phyloP scores from a whole-genome alignment of 37 sponge, comb jelly and placozoan genomes.

The Aphrocallistes beatrix region DNA sequence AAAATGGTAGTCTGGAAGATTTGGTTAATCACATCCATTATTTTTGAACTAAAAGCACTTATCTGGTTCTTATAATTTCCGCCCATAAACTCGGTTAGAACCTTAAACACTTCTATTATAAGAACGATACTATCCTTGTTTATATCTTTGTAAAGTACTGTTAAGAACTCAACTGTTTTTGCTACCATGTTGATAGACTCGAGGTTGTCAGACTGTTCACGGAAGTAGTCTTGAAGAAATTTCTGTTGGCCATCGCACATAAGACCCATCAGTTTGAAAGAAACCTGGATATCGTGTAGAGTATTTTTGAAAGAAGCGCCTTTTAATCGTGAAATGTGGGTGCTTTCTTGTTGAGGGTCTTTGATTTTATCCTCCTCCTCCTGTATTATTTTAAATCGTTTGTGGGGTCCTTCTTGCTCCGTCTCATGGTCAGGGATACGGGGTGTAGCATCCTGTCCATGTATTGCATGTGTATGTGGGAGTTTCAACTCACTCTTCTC shows the following conservation, averaged over 20 bases:
- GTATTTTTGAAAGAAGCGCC: no score
- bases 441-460: no score
- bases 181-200: slow-evolving; percentile 36
- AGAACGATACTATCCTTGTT: slow-evolving; percentile 36
- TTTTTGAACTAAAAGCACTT: background rate
- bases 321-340: no score
- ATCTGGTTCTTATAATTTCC: background rate
- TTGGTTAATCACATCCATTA: slow-evolving; percentile 8
- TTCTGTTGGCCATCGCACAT: slow-evolving; percentile 59
- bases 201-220: slow-evolving; percentile 43
- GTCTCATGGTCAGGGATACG: no score
- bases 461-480: no score
- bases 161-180: slow-evolving; percentile 27
- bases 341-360: no score
- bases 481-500: no score
- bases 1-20: slow-evolving; percentile 28
- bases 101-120: slow-evolving; percentile 19
- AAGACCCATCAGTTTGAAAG: slow-evolving; percentile 38
- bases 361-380: no score
- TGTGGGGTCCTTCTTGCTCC: no score
- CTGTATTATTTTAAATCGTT: no score
- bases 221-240: slow-evolving; percentile 42
- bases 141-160: slow-evolving; percentile 20
- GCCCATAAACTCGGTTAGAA: slow-evolving; percentile 6
- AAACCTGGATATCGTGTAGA: slow-evolving; percentile 28